Conservation (phyloP, 92 coral and sea anemone genomes). For the Epizoanthus scotinus region DNA sequence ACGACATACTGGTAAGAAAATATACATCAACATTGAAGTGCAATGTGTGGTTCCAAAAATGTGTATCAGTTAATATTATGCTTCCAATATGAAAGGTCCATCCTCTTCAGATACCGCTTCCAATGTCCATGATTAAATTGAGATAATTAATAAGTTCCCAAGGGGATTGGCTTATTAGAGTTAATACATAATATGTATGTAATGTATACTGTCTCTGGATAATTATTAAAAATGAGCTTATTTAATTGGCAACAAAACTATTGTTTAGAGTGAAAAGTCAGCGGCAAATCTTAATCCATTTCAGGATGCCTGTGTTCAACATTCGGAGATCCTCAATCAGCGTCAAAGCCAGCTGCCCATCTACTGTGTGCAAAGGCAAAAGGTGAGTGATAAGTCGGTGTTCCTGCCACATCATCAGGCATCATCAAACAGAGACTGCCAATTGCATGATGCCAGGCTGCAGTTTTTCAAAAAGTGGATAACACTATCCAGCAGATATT, state of each 20-base stretch:
- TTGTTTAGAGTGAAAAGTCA: not conserved
- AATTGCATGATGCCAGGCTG: no score
- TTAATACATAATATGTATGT: no score
- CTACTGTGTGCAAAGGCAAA: conserved; percentile 70
- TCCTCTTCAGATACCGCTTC: no score
- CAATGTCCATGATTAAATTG: no score
- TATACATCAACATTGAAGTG: not conserved
- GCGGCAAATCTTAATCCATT: not conserved
- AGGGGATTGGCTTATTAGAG: no score
- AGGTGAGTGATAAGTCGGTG: conserved; percentile 44
- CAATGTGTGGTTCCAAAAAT: not conserved
- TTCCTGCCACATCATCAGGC: not conserved
- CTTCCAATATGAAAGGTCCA: no score
- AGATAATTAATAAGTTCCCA: no score
- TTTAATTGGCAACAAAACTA: not conserved
- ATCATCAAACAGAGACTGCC: no score
- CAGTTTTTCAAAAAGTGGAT: no score
- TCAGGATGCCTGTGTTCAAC: conserved; percentile 78
- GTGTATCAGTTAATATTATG: not conserved
- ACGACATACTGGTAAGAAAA: conserved; percentile 73
- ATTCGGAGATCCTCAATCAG: conserved; percentile 81
- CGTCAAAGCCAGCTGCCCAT: conserved; percentile 73
- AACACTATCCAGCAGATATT: no score
- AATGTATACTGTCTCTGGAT: no score
- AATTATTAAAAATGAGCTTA: no score